A percentile compares a stretch with the other conserved stretches of the same genome.
Conservation (phyloP, 2,888 invertebrate species). For the Melanargia galathea region DNA sequence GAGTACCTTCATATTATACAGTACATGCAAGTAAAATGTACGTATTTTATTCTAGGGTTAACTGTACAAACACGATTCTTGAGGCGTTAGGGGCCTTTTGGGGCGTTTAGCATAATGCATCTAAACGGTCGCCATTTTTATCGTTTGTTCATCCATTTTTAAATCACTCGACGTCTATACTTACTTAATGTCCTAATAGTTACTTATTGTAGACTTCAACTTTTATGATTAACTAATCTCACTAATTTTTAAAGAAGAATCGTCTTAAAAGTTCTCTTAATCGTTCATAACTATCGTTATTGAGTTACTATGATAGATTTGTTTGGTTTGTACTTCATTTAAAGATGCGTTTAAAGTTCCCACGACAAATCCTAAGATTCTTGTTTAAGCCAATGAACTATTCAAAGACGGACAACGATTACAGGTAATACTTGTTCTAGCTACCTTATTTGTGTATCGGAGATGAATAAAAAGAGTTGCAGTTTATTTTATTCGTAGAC, state of each 20-base stretch:
- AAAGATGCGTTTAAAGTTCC: constrained; percentile 16
- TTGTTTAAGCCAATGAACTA: constrained; percentile 24
- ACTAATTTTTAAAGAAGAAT: neutral
- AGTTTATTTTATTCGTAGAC: neutral
- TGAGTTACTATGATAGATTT: too few species aligned
- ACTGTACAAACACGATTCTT: neutral
- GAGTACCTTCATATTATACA: too few species aligned
- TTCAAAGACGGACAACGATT: constrained; percentile 19
- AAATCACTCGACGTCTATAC: neutral
- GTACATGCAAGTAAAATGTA: too few species aligned
- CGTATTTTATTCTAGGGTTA: too few species aligned
- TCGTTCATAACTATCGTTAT: neutral
- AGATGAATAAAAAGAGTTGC: constrained; percentile 3
- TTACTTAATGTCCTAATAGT: neutral
- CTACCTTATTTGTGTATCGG: constrained; percentile 18
- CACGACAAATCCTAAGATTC: constrained; percentile 23
- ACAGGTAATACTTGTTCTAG: constrained; percentile 33
- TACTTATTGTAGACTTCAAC: neutral
- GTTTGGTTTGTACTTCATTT: neutral
- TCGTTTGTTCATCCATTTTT: constrained; percentile 3
- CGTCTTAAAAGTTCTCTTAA: neutral
- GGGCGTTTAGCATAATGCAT: constrained; percentile 4
- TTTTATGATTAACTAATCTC: neutral
- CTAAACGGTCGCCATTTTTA: constrained; percentile 5
- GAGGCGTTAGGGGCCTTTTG: neutral